phyloP scores from a whole-genome alignment of 2,113 vertebrate species.

The Muscicapa adusta region DNA sequence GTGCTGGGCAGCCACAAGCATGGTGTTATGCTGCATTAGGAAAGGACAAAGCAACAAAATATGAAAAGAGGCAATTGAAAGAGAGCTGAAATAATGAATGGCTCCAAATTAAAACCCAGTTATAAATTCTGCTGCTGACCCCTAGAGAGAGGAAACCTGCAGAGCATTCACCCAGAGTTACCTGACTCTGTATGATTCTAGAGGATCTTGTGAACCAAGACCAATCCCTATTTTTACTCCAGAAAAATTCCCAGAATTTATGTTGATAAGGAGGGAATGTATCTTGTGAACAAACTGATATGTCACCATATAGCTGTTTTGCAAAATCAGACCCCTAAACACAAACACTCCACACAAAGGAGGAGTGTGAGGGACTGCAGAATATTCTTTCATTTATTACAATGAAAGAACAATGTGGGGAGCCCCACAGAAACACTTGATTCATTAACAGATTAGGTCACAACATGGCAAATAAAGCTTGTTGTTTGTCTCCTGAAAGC shows the following conservation, averaged over 20 bases:
- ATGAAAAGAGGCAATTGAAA: neutral
- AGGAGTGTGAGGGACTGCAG: neutral
- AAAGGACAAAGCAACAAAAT: slow-evolving; percentile 1
- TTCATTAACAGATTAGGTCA: neutral
- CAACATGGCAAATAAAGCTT: neutral
- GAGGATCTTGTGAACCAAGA: neutral
- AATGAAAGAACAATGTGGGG: neutral
- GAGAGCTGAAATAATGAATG: neutral
- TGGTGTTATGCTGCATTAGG: neutral
- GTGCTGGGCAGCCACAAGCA: neutral
- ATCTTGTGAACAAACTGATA: neutral
- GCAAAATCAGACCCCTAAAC: neutral
- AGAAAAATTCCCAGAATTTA: neutral
- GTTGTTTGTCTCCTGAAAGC: neutral
- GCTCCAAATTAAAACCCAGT: neutral
- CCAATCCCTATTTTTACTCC: neutral
- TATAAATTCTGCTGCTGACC: neutral
- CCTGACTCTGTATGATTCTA: neutral
- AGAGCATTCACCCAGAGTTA: neutral
- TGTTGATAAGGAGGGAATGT: neutral
- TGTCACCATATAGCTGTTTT: neutral
- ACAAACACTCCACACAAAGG: neutral
- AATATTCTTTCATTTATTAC: neutral
- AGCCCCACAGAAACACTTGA: neutral
- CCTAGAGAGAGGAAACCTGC: neutral